Percentiles rank a stretch among this genome's conserved stretches.
These are phyloP conservation scores for Remorina albescens DNA, from an alignment of 2,797 vertebrate species.

Conservation along the genomic window DNA sequence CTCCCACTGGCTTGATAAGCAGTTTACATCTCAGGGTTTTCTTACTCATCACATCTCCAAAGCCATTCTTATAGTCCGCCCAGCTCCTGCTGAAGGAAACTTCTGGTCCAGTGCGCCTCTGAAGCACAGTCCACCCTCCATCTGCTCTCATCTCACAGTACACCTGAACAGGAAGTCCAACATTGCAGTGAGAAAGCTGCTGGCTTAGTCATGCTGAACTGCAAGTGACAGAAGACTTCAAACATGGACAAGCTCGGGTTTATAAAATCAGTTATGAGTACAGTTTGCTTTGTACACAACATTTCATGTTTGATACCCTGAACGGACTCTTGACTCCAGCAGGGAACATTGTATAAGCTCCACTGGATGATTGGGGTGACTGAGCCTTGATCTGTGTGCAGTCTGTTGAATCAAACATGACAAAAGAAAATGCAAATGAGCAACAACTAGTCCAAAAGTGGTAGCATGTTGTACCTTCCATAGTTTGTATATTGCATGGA, in stretches of 20 bases:
- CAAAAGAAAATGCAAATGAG: too few relatives aligned
- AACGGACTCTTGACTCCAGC: slow-evolving; percentile 29
- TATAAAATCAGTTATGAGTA: background rate
- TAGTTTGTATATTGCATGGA: too few relatives aligned
- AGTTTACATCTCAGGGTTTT: background rate
- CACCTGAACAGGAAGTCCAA: slow-evolving; percentile 54
- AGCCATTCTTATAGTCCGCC: slow-evolving; percentile 73
- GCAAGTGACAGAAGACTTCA: background rate
- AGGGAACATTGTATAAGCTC: slow-evolving; percentile 72
- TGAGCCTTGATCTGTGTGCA: slow-evolving; percentile 72
- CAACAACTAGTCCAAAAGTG: too few relatives aligned
- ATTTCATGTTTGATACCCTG: slow-evolving; percentile 59
- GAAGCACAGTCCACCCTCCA: slow-evolving; percentile 81
- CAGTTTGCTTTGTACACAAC: background rate
- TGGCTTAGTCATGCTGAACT: background rate
- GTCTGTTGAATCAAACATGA: too few relatives aligned
- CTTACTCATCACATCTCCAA: slow-evolving; percentile 67
- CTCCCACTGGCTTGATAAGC: background rate
- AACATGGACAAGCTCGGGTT: too few relatives aligned
- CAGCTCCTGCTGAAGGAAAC: slow-evolving; percentile 67
- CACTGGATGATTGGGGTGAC: slow-evolving; percentile 58
- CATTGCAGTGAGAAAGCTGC: background rate
- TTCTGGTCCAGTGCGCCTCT: slow-evolving; percentile 47
- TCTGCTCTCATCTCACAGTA: slow-evolving; percentile 77
- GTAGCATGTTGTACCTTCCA: too few relatives aligned